A percentile compares a stretch with the other conserved stretches of the same genome.
phyloP scores from a whole-genome alignment of 2,888 invertebrate genomes.

The Lomographa bimaculata region DNA sequence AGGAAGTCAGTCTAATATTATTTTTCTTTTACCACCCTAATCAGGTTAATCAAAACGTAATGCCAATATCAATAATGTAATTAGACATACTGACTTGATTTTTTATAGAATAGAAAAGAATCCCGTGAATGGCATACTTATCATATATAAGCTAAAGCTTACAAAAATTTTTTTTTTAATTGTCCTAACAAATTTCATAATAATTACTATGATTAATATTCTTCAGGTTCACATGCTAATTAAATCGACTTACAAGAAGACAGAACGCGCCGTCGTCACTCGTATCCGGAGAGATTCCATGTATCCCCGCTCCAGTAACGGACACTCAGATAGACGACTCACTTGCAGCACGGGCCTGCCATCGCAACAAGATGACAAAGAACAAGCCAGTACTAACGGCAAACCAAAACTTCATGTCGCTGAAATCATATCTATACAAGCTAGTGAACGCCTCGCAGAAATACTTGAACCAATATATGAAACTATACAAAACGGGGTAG shows the following conservation, averaged over 20 bases:
- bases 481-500: constrained; percentile 58
- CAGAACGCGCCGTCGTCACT: constrained; percentile 66
- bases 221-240: constrained; percentile 69
- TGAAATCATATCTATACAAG: constrained; percentile 74
- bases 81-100: too few relatives aligned
- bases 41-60: too few relatives aligned
- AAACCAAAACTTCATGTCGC: constrained; percentile 68
- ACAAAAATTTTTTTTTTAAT: too few relatives aligned
- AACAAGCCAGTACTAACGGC: constrained; percentile 46
- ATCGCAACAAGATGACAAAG: constrained; percentile 48
- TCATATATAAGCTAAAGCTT: too few relatives aligned
- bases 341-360: constrained; percentile 67
- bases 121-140: too few relatives aligned
- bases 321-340: constrained; percentile 55
- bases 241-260: constrained; percentile 71
- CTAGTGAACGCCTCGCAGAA: constrained; percentile 68
- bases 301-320: constrained; percentile 51
- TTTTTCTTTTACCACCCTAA: too few relatives aligned
- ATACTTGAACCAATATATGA: constrained; percentile 75
- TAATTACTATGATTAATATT: constrained; percentile 1
- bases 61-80: too few relatives aligned
- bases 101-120: too few relatives aligned
- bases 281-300: constrained; percentile 58
- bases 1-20: too few relatives aligned
- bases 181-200: constrained; percentile 1